Evolutionary conservation across 2,888 invertebrate genomes (phyloP).

Genomic region (Diaphora mendica): DNA sequence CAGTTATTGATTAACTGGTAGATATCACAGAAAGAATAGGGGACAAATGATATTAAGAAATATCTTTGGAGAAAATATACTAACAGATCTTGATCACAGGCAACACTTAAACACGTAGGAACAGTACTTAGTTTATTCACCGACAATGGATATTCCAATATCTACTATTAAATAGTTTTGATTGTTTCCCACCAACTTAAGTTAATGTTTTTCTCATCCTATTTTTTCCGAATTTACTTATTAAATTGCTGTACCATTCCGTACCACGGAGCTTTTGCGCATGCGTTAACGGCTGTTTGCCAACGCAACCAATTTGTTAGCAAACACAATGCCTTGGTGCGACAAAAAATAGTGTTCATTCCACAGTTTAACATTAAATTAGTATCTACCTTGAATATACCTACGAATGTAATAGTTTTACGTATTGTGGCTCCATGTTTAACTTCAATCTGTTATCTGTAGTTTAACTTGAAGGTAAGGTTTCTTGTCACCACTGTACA

Average conservation of each 20-base stretch:
- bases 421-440: not conserved
- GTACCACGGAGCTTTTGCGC: constrained; percentile 5
- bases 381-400: not conserved
- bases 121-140: no score
- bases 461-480: not conserved
- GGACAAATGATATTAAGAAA: no score
- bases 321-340: not conserved
- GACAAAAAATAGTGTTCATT: constrained; percentile 2
- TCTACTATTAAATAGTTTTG: not conserved
- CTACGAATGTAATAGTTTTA: not conserved
- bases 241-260: constrained; percentile 7
- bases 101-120: no score
- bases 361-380: not conserved
- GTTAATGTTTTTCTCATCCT: not conserved
- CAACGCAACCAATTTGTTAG: constrained; percentile 16
- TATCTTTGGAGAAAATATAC: no score
- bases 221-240: not conserved
- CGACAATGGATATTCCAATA: no score
- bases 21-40: no score
- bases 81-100: no score
- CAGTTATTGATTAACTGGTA: no score
- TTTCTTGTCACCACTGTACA: not conserved
- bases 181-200: not conserved
- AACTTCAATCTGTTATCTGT: no score
- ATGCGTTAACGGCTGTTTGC: constrained; percentile 13